Conservation (phyloP, 2,113 vertebrate species). For the Pelecanus crispus region DNA sequence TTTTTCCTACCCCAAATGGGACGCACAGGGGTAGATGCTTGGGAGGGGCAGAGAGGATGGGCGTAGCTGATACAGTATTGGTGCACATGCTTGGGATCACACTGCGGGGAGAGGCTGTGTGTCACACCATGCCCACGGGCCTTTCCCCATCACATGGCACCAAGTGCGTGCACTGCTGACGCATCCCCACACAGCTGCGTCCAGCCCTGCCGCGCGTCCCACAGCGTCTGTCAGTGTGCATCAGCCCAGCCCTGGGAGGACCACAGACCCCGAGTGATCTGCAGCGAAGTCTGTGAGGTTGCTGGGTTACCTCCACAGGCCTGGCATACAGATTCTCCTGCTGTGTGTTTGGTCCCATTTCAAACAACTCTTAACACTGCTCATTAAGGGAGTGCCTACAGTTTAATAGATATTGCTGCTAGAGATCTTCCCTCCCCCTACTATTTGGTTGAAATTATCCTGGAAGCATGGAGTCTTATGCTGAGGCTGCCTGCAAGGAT, state of each 20-base stretch:
- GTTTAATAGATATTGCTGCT: constrained; percentile 8
- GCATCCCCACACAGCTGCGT: background rate
- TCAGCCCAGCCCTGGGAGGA: background rate
- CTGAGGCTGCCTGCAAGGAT: constrained; percentile 15
- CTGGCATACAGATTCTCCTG: background rate
- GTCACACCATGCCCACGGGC: background rate
- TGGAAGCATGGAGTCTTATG: background rate
- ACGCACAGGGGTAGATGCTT: background rate
- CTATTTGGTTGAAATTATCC: background rate
- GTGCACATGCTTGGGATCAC: background rate
- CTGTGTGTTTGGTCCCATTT: background rate
- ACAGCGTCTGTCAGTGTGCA: background rate
- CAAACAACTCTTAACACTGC: background rate
- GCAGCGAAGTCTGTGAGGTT: background rate
- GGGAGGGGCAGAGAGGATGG: background rate
- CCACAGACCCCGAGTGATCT: background rate
- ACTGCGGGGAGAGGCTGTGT: background rate
- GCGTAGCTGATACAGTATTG: background rate
- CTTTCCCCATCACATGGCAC: background rate
- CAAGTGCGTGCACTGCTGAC: background rate
- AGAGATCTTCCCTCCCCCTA: constrained; percentile 6
- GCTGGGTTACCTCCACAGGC: background rate
- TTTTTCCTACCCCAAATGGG: background rate
- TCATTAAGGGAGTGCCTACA: background rate
- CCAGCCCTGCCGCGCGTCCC: background rate